Evolutionary conservation across 2,888 invertebrate genomes (phyloP).

Genomic region (Sclerodermus sp.): DNA sequence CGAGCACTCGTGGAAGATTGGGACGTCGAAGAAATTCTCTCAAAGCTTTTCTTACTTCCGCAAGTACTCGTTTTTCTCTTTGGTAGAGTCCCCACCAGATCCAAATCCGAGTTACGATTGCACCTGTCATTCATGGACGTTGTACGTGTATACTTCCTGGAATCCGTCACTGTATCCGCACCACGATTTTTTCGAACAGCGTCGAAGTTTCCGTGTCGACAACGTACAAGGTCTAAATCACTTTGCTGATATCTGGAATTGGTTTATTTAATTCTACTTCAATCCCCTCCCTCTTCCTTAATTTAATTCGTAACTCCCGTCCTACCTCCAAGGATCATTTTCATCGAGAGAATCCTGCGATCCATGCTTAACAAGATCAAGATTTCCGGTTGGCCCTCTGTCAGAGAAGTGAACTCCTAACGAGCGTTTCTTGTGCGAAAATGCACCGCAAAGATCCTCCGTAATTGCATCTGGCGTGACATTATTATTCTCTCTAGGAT

Average conservation of each 20-base stretch:
- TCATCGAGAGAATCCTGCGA: constrained; percentile 53
- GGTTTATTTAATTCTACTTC: background rate
- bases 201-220: constrained; percentile 46
- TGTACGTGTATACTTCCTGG: constrained; percentile 10
- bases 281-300: background rate
- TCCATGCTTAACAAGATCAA: constrained; percentile 50
- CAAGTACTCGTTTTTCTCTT: constrained; percentile 30
- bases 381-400: constrained; percentile 37
- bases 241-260: constrained; percentile 46
- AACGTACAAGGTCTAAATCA: constrained; percentile 46
- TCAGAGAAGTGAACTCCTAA: constrained; percentile 48
- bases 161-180: constrained; percentile 28
- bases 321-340: constrained; percentile 53
- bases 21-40: constrained; percentile 23
- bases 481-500: constrained; percentile 61
- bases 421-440: constrained; percentile 52
- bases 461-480: constrained; percentile 55
- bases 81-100: constrained; percentile 46
- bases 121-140: constrained; percentile 34
- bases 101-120: constrained; percentile 41
- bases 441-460: constrained; percentile 51
- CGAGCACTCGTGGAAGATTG: constrained; percentile 17
- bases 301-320: background rate
- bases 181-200: constrained; percentile 40
- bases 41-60: constrained; percentile 19